Evolutionary conservation across 2,113 vertebrate species (phyloP), one percentile per base, ranked within the genome.

Genomic region (mouse (Mus musculus)): DNA sequence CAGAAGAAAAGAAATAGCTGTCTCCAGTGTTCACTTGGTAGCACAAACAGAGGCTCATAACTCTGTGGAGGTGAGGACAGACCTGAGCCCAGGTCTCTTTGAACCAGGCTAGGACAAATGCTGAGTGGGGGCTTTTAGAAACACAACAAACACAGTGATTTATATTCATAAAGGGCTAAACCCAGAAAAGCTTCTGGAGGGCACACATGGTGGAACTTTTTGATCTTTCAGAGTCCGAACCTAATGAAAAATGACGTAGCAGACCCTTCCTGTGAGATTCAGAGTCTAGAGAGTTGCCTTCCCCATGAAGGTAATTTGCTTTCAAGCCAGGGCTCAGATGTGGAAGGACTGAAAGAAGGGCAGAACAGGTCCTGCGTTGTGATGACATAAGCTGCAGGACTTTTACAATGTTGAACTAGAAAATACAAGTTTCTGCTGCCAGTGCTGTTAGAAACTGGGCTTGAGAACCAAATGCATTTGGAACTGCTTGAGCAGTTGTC

Each of bases 161-260:
- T 96, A 96, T 92, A 97, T 95, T 94, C 95, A 95, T 63, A 65
- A 97, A 39, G 67, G 80, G 19, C 30, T 36, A 88, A 84, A 75
- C 84, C 92, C 84, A 73, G 67, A 96, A 90, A 81, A 93, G 39
- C 69, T 93, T 90, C 72, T 93, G 75, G 59, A 94, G 94, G 75
- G 76, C 76, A 92, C 89, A 95, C 36, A 77, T 36, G 46, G 75
- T 46, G 59, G 7, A 97, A 85, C 56, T 89, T 78, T 95, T 91
- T 97, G 77, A 93, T 94, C 88, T 97, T 90, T 96, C 95, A 71
- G 72, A 95, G 86, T 90, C 72, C 91, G 93, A 97, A 96, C 39
- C 22, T 87, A 97, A 73, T 30, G 92, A 96, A 95, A 91, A 93
- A 72, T 63, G 90, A 96, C 89, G 97, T 97, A 94, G 93, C 97